Percentiles rank a stretch among this genome's conserved stretches.
These are phyloP conservation scores for Conus canariensis DNA, from an alignment of 2,888 invertebrate genomes.

Conservation along the genomic window DNA sequence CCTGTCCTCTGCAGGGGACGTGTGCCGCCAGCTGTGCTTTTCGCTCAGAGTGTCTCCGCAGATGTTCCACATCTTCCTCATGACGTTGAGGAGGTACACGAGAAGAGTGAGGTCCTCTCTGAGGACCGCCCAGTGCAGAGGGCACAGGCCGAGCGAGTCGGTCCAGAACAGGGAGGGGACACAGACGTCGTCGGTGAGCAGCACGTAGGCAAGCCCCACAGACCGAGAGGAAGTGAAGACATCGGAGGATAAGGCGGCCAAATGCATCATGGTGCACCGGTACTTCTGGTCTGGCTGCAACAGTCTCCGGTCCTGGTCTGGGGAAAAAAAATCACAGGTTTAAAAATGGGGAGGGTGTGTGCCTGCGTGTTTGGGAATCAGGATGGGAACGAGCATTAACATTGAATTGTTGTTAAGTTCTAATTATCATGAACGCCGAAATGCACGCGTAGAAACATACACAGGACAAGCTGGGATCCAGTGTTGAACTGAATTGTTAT, in stretches of 20 bases:
- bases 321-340: too few species aligned
- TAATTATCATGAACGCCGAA: too few species aligned
- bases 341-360: too few species aligned
- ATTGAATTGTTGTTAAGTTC: too few species aligned
- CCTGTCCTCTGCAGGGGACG: neutral
- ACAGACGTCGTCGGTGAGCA: neutral
- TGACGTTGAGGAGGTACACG: neutral
- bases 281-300: neutral
- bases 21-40: neutral
- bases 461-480: too few species aligned
- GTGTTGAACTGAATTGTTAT: too few species aligned
- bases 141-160: neutral
- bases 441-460: too few species aligned
- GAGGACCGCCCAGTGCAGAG: neutral
- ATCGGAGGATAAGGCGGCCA: neutral
- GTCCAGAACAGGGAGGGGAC: neutral
- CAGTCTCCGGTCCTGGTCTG: neutral
- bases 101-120: neutral
- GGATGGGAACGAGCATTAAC: too few species aligned
- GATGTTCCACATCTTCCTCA: neutral
- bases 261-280: neutral
- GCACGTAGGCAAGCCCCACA: neutral
- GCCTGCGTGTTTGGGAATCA: too few species aligned
- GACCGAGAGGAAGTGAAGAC: too few species aligned
- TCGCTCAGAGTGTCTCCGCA: neutral